phyloP scores from a whole-genome alignment of 2,797 vertebrate genomes.

The Lophotriccus pileatus region DNA sequence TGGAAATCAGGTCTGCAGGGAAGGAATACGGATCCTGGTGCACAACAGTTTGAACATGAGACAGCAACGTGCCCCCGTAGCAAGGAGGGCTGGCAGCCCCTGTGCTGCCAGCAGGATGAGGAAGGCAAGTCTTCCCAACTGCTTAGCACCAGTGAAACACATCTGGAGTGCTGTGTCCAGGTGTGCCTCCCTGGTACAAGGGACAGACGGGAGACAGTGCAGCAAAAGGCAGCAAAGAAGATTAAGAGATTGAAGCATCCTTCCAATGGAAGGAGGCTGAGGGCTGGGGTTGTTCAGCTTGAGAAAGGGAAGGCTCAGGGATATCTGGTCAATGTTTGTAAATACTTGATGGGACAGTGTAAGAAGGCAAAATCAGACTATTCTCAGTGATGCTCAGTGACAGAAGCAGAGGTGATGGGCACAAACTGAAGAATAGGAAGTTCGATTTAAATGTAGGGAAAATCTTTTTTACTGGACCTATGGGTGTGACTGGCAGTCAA shows the following conservation, averaged over 20 bases:
- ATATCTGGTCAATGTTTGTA: not conserved
- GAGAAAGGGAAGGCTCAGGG: no score
- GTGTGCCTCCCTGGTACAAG: not conserved
- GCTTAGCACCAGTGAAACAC: accelerated
- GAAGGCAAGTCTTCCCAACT: not conserved
- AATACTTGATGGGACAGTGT: not conserved
- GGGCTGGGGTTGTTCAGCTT: not conserved
- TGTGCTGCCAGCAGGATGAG: not conserved
- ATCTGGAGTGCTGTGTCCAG: not conserved
- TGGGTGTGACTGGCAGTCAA: not conserved
- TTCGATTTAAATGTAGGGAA: not conserved
- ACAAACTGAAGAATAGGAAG: not conserved
- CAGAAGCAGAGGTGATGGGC: not conserved
- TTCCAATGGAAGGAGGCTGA: not conserved
- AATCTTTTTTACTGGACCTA: not conserved
- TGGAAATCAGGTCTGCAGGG: not conserved
- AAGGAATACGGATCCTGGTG: not conserved
- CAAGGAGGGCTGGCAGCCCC: not conserved
- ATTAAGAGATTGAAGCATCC: not conserved
- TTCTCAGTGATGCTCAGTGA: not conserved
- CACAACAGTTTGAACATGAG: not conserved
- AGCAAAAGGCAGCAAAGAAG: not conserved
- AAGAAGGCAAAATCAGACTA: not conserved
- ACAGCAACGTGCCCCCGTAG: not conserved
- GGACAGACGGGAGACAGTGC: not conserved